Evolutionary conservation across 2,888 invertebrate species (phyloP).

Genomic region (Chymomyza amoena): DNA sequence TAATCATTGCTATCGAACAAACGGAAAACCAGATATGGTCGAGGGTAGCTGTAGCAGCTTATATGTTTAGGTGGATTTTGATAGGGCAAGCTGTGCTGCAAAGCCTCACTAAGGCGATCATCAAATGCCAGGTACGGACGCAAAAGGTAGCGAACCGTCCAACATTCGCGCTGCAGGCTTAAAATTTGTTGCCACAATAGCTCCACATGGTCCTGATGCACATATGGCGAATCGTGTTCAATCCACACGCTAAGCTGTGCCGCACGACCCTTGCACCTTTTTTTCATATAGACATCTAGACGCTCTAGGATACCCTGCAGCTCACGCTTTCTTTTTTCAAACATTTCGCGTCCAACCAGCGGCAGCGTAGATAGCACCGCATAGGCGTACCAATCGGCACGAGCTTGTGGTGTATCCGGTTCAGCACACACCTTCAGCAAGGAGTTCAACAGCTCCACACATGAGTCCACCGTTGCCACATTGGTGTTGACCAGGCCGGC

Average conservation of each 20-base stretch:
- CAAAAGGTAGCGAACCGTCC: slow-evolving; percentile 96
- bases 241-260: slow-evolving; percentile 95
- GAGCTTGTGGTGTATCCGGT: slow-evolving; percentile 92
- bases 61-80: slow-evolving; percentile 95
- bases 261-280: slow-evolving; percentile 93
- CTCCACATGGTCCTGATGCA: slow-evolving; percentile 96
- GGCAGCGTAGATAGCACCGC: slow-evolving; percentile 94
- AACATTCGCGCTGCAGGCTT: slow-evolving; percentile 93
- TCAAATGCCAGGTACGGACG: slow-evolving; percentile 97
- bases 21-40: slow-evolving; percentile 94
- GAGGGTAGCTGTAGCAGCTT: slow-evolving; percentile 91
- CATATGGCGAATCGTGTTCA: slow-evolving; percentile 87
- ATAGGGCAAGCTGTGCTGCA: slow-evolving; percentile 95
- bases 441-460: slow-evolving; percentile 92
- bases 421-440: slow-evolving; percentile 93
- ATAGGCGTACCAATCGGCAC: slow-evolving; percentile 90
- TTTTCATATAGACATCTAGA: slow-evolving; percentile 94
- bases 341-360: slow-evolving; percentile 96
- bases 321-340: slow-evolving; percentile 95
- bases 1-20: slow-evolving; percentile 99
- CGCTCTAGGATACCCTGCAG: slow-evolving; percentile 92
- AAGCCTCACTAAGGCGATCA: slow-evolving; percentile 93
- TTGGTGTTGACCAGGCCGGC: slow-evolving; percentile 98
- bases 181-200: slow-evolving; percentile 96
- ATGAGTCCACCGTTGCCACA: slow-evolving; percentile 93